These are phyloP conservation scores for Ahaetulla prasina DNA, from an alignment of 2,113 vertebrate genomes.

Conservation along the genomic window DNA sequence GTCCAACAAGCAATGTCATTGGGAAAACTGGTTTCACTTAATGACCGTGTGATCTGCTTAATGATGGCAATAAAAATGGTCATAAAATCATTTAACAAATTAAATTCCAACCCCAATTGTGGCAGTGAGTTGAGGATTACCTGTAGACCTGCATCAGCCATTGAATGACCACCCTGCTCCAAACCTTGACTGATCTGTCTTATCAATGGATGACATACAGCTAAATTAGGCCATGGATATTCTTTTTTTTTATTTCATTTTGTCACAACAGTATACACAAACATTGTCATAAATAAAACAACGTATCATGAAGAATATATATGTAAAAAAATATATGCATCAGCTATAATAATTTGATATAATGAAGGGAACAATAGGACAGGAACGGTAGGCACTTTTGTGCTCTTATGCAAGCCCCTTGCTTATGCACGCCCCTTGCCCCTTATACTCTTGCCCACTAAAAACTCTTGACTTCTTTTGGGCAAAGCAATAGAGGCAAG, in stretches of 20 bases:
- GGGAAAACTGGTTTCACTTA: not conserved
- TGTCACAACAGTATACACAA: too few species aligned
- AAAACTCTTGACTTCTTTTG: not conserved
- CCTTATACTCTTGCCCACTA: not conserved
- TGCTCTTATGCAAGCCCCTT: too few species aligned
- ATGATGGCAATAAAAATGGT: not conserved
- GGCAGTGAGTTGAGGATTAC: not conserved
- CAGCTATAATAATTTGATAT: too few species aligned
- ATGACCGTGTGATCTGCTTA: not conserved
- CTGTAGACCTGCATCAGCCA: not conserved
- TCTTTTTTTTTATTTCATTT: too few species aligned
- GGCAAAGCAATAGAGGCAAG: not conserved
- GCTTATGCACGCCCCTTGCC: too few species aligned
- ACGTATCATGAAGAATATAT: too few species aligned
- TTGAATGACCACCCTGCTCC: not conserved
- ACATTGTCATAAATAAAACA: too few species aligned
- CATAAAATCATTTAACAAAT: not conserved
- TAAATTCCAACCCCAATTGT: not conserved
- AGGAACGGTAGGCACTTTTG: too few species aligned
- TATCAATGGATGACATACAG: not conserved
- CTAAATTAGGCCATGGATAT: not conserved
- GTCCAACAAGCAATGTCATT: not conserved
- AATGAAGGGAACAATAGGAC: too few species aligned
- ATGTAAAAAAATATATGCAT: too few species aligned
- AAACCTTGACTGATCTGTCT: not conserved